Evolutionary conservation across 2,888 invertebrate species (phyloP), one percentile per base, ranked within the genome.

Genomic region (Caenorhabditis sp.): DNA sequence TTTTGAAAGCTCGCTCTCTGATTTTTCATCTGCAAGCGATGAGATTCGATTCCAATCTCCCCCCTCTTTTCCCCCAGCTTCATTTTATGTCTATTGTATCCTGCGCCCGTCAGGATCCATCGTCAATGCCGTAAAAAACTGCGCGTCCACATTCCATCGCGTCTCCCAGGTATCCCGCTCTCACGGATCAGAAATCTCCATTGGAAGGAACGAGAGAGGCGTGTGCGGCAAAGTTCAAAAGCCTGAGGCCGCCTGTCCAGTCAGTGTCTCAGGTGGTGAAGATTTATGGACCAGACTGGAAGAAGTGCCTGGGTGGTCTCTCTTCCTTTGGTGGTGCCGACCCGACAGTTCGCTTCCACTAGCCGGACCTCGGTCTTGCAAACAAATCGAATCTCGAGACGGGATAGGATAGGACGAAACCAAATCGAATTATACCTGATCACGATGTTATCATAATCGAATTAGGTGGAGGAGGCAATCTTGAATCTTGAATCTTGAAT

Each of bases 141-240:
- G 76, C 67, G 76, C 67, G 72, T 74, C 72, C 56, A 74, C 65
- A 74, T 74, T 74, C 72, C 72, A 51, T 24, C 22, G n/a, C 24
- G 24, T 70, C 62, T 15, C 22, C 22, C 51, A 62, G 11, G 24
- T 13, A 32, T 40, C 2, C 20, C 3, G 60, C 20, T 22, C 28
- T n/a, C 51, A 55, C 67, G 61, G 60, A 76, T 76, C 76, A 76
- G 76, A 76, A 76, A 76, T 76, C 76, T 47, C 13, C 40, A 32
- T n/a, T n/a, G n/a, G n/a, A n/a, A n/a, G n/a, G n/a, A n/a, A n/a
- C n/a, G n/a, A n/a, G n/a, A n/a, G n/a, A n/a, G n/a, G n/a, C n/a
- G n/a, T 62, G 51, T 40, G 51, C 67, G 76, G 76, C 55, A 53
- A 58, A 67, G 58, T 65, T 74, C 58, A 65, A 74, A 74, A 60